Evolutionary conservation across 2,888 invertebrate species (phyloP), one percentile per base, ranked within the genome.

Genomic region (Mechanitis mazaeus): DNA sequence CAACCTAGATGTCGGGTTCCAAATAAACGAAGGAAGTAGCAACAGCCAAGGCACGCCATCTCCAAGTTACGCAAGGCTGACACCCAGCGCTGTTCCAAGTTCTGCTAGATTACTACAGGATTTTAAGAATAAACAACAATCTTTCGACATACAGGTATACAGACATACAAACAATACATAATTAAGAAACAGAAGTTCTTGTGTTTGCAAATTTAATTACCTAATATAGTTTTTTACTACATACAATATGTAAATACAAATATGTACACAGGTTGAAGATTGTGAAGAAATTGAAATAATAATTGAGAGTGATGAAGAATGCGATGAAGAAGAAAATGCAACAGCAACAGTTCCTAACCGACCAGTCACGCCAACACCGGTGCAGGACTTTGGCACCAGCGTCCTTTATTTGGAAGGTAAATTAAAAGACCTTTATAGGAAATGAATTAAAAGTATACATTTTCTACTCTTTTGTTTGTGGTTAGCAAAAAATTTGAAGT

Each of bases 101-200:
- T 38, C 78, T 31, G 70, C 84, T 2, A 77, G 84, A 46, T 79
- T 85, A 3, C 73, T 89, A 7, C 72, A 81, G 28, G 87, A 90
- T 59, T 91, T 85, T 71, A 85, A 89, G 69, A 90, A 88, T 74
- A 89, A 89, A 64, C 90, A 90, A 68, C 87, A 86, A 70, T 90
- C 90, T 4, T 89, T 91, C 74, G 91, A 91, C 70, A 84, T 91
- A 67, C 89, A 90, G 78, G 89, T 89, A 69, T 63, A 63, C 6
- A 45, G 9, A 55, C 31, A 20, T 9, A 42, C 9, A 9, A 3
- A 35, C 35, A 4, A 3, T 42, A 42, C 6, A 42, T 42, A 11
- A 42, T 9, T 42, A 9, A 42, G 9, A 3, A 42, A 9, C 9
- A 2, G 9, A 42, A 11, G 9, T 7, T 9, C 9, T 7, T 42